Evolutionary conservation across 2,888 invertebrate species (phyloP), one percentile per base, ranked within the genome.

Genomic region (Brachyptera risi): DNA sequence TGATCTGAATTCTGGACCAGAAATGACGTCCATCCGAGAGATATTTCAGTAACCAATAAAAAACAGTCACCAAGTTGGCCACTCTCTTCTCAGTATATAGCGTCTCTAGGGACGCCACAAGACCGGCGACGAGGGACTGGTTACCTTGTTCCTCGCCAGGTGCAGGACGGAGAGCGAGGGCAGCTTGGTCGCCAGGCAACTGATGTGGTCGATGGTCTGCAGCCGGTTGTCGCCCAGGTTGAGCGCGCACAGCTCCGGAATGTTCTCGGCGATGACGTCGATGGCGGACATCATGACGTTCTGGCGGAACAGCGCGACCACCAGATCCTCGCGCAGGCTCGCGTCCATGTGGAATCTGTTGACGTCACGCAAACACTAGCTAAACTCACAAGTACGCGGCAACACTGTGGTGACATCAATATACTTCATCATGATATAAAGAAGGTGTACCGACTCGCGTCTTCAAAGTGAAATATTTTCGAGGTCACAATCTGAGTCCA

Each of bases 201-300:
- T 83, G 65, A 93, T 76, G 66, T 84, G 84, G 58, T 88, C 87
- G 59, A 90, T 74, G 4, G 80, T 79, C 65, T 82, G 77, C 1
- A 95, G 77, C 71, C 85, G 85, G 74, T 95, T 96, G 56, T 88
- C 86, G 71, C 87, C 87, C 27, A 95, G 77, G 77, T 92, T 90
- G 4, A 95, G 74, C 0, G 90, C 90, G 71, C 85, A 85, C 40
- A 92, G 75, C 71, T 90, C 87, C 0, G 93, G 93, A 71, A 94
- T 90, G 72, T 92, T 87, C 65, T 90, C 87, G 13, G 84, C 80
- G 40, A 95, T 89, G 27, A 95, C 90, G 62, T 92, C 86, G 27
- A 92, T 76, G 0, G 88, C 89, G 7, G 84, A 80, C 54, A 82
- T 71, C 80, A 93, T 84, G 21, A 93, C 84, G 38, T 82, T 77